A percentile compares a stretch with the other conserved stretches of the same genome.
Conservation (phyloP, 2,797 vertebrate genomes). For the Pseudomugil tenellus region DNA sequence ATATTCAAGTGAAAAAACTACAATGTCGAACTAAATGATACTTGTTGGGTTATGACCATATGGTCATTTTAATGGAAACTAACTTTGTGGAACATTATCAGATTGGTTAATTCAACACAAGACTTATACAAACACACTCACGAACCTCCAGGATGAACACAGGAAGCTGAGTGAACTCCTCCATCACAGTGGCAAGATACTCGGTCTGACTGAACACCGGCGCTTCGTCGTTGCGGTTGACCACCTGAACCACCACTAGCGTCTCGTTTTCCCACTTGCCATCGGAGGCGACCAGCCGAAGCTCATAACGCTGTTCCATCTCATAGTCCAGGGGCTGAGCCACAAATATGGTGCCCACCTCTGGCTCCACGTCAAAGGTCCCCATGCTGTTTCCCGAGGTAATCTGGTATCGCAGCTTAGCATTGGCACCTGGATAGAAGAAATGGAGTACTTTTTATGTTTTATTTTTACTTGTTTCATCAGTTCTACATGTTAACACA, state of each 20-base stretch:
- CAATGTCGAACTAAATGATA: not conserved
- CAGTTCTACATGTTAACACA: not conserved
- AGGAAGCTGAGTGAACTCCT: conserved; percentile 86
- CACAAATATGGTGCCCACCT: conserved; percentile 87
- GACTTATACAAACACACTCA: accelerated
- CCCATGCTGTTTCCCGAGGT: conserved; percentile 88
- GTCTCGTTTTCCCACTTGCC: conserved; percentile 94
- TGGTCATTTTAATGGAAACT: not conserved
- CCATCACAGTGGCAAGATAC: conserved; percentile 84
- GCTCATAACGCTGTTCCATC: conserved; percentile 83
- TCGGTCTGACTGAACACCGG: conserved; percentile 87
- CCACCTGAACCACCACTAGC: conserved; percentile 82
- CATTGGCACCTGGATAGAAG: conserved; percentile 83
- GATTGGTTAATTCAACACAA: not conserved
- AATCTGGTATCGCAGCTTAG: conserved; percentile 91
- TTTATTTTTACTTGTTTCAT: not conserved
- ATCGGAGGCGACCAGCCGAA: conserved; percentile 89
- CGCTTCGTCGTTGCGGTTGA: conserved; percentile 90
- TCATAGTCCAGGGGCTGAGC: conserved; percentile 89
- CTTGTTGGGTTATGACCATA: not conserved
- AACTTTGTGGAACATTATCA: not conserved
- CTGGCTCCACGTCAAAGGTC: conserved; percentile 89
- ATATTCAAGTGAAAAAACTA: not conserved
- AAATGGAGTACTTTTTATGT: not conserved
- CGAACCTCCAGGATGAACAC: conserved; percentile 87